Conservation (phyloP, 2,113 vertebrate genomes). For the Cardinalis cardinalis region DNA sequence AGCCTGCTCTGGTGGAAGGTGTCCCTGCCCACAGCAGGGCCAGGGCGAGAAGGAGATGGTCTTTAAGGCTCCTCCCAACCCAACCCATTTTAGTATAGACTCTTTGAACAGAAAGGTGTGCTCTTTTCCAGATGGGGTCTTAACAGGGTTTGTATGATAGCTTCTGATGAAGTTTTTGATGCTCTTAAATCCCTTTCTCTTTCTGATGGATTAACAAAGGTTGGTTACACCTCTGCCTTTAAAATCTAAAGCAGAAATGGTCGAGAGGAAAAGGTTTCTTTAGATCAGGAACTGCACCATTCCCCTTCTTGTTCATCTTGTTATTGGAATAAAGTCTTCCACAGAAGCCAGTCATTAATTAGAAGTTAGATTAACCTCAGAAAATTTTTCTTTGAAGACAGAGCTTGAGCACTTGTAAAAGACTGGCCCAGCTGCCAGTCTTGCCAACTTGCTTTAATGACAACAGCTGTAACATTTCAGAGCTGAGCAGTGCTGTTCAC, state of each 20-base stretch:
- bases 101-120: not conserved
- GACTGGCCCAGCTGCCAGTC: not conserved
- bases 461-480: not conserved
- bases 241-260: not conserved
- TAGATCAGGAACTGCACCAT: not conserved
- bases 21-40: not conserved
- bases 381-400: not conserved
- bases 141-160: not conserved
- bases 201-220: not conserved
- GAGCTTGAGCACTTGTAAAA: not conserved
- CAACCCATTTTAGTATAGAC: not conserved
- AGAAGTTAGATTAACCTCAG: not conserved
- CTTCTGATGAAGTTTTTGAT: not conserved
- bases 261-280: not conserved
- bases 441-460: not conserved
- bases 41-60: accelerated
- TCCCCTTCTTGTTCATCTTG: not conserved
- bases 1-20: not conserved
- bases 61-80: not conserved
- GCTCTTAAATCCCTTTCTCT: not conserved
- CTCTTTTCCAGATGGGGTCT: not conserved
- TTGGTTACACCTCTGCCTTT: not conserved
- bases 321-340: not conserved
- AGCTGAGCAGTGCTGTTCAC: not conserved
- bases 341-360: not conserved